A percentile compares a stretch with the other conserved stretches of the same genome.
These are phyloP conservation scores for Butastur rufipennis DNA, from an alignment of 2,113 vertebrate genomes.

Conservation along the genomic window DNA sequence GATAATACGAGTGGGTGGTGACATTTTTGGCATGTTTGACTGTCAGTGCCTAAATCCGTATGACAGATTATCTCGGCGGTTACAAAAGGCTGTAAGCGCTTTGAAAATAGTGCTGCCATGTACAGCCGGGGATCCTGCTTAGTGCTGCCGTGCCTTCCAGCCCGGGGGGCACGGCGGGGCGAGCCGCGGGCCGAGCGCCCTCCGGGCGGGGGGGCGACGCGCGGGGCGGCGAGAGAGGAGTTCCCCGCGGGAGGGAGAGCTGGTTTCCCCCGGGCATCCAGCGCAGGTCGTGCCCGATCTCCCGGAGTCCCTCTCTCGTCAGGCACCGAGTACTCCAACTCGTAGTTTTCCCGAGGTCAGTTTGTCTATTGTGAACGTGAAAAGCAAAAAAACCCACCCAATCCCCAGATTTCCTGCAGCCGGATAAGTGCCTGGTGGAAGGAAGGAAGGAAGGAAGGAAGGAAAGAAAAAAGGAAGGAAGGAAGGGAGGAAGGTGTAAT, in stretches of 20 bases:
- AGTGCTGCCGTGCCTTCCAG: accelerated
- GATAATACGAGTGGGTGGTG: slow-evolving; percentile 15
- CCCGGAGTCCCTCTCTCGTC: neutral
- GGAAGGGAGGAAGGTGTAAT: neutral
- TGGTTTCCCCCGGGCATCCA: neutral
- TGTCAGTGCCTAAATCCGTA: neutral
- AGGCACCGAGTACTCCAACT: neutral
- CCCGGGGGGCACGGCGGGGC: neutral
- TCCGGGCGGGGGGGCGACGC: neutral
- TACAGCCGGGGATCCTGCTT: neutral
- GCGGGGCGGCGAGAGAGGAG: neutral
- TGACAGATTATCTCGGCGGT: neutral
- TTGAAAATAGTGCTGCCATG: neutral
- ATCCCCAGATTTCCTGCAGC: neutral
- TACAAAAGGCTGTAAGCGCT: neutral
- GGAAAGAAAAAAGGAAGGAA: neutral
- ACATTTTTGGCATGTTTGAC: slow-evolving; percentile 6
- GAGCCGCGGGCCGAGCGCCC: neutral
- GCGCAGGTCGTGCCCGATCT: neutral
- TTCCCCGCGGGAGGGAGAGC: neutral
- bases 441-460: neutral
- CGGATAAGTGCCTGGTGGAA: neutral
- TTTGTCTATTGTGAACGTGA: neutral
- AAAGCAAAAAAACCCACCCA: neutral
- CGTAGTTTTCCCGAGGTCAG: neutral